Conservation (phyloP, 2,888 invertebrate genomes). For the Nymphalis urticae region DNA sequence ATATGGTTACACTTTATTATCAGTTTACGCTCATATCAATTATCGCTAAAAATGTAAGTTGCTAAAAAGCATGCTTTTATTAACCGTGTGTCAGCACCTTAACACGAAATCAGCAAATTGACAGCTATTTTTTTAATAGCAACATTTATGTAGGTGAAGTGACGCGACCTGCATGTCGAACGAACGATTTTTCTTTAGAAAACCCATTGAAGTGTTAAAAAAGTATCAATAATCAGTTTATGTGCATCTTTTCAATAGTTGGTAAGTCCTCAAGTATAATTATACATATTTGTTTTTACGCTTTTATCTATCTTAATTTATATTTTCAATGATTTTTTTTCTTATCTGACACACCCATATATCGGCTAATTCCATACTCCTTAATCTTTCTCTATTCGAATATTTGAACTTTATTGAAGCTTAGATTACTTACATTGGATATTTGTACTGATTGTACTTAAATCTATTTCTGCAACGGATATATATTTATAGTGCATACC, state of each 20-base stretch:
- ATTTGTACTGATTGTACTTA: background rate
- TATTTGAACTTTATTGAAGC: background rate
- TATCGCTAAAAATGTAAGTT: too few relatives aligned
- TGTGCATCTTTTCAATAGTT: constrained; percentile 33
- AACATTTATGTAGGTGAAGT: constrained; percentile 52
- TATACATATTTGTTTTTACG: background rate
- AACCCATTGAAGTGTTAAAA: constrained; percentile 48
- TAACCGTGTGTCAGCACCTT: too few relatives aligned
- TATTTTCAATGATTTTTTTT: background rate
- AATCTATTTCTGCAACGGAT: constrained; percentile 9
- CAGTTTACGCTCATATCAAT: too few relatives aligned
- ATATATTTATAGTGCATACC: constrained; percentile 28
- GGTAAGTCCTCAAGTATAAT: constrained; percentile 48
- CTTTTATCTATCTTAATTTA: background rate
- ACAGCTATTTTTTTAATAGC: background rate
- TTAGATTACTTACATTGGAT: background rate
- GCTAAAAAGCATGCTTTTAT: too few relatives aligned
- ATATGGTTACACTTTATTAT: too few relatives aligned
- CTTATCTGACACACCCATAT: constrained; percentile 73
- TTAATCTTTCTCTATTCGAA: constrained; percentile 4
- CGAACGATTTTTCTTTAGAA: constrained; percentile 61
- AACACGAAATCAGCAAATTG: background rate
- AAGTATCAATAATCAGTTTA: constrained; percentile 35
- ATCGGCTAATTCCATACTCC: constrained; percentile 57
- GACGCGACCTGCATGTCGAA: constrained; percentile 66